Percentiles rank a stretch among this genome's conserved stretches.
Conservation (phyloP, 2,113 vertebrate species). For the Tiliqua scincoides region DNA sequence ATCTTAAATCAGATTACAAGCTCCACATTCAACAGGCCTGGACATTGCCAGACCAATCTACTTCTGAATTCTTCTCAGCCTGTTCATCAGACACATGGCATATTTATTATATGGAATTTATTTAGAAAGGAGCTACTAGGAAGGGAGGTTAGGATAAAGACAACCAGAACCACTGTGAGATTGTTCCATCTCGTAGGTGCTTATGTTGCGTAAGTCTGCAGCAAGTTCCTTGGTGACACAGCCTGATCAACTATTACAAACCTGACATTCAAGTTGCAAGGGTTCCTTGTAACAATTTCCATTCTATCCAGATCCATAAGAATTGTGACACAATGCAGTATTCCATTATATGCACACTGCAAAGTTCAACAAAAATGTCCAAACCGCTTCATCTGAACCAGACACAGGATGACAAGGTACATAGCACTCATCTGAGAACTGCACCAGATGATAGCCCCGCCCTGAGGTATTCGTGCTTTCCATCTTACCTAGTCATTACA, state of each 20-base stretch:
- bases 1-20: background rate
- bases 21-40: background rate
- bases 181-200: background rate
- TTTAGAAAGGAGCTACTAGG: background rate
- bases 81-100: background rate
- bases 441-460: too few species aligned
- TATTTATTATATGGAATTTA: background rate
- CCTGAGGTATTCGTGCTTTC: background rate
- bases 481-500: too few species aligned
- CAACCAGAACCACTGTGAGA: background rate
- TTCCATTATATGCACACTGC: background rate
- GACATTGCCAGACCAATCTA: background rate
- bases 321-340: too few species aligned
- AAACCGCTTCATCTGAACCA: constrained; percentile 18
- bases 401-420: background rate
- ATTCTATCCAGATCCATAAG: too few species aligned
- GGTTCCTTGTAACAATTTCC: too few species aligned
- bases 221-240: background rate
- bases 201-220: background rate
- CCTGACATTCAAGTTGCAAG: too few species aligned
- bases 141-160: background rate
- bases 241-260: background rate
- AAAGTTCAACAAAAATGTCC: background rate
- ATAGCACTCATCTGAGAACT: background rate
- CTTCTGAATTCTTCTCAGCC: background rate